Conservation (phyloP, 2,797 vertebrate species). For the Eospalax fontanierii region DNA sequence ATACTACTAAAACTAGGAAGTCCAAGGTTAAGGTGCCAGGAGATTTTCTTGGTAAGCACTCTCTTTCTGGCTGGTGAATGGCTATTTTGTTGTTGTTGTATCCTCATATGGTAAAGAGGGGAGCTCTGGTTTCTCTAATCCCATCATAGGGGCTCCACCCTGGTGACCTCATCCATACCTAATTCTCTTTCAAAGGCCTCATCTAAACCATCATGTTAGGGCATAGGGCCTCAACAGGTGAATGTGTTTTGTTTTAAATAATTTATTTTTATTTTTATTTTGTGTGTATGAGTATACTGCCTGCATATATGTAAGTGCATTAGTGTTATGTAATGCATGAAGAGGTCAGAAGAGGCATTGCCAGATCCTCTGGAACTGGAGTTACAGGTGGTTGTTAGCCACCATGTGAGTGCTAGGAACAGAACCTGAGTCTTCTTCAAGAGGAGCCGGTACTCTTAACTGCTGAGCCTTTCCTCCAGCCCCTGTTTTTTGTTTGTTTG, state of each 20-base stretch:
- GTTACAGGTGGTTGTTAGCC: too few relatives aligned
- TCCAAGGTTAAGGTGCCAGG: neutral
- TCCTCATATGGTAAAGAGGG: neutral
- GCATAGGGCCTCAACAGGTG: neutral
- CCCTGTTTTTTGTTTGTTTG: too few relatives aligned
- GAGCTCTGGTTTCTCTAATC: neutral
- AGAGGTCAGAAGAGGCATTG: too few relatives aligned
- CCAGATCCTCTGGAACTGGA: too few relatives aligned
- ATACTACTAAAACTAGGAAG: neutral
- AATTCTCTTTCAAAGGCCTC: conserved; percentile 10
- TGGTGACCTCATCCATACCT: neutral
- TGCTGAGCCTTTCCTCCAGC: too few relatives aligned
- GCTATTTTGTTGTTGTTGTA: neutral
- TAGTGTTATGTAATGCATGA: too few relatives aligned
- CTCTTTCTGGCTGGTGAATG: neutral
- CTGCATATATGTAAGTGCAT: too few relatives aligned
- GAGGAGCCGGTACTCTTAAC: too few relatives aligned
- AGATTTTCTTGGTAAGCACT: neutral
- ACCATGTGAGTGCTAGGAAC: too few relatives aligned
- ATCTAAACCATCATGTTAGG: neutral
- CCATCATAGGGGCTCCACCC: neutral
- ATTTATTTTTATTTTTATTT: too few relatives aligned
- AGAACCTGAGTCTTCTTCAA: too few relatives aligned
- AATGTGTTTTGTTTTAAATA: neutral
- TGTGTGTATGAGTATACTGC: too few relatives aligned